Percentiles rank a stretch among this genome's conserved stretches.
These are phyloP conservation scores for Cryptus armator DNA, from an alignment of 2,888 invertebrate species.

Conservation along the genomic window DNA sequence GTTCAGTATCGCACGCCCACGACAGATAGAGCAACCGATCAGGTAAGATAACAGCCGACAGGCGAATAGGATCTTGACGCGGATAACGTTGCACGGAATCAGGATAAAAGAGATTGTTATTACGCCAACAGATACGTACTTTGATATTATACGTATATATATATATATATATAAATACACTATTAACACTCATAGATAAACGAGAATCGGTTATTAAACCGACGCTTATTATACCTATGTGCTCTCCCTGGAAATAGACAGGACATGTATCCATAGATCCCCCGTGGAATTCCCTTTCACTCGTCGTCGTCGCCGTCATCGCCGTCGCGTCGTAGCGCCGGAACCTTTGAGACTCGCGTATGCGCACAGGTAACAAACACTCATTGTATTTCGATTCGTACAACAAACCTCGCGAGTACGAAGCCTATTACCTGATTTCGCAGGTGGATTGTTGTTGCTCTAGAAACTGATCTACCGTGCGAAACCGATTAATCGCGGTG, in stretches of 20 bases:
- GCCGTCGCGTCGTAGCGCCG: slow-evolving; percentile 56
- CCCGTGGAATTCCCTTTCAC: slow-evolving; percentile 71
- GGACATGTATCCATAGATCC: slow-evolving; percentile 52
- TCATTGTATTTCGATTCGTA: slow-evolving; percentile 47
- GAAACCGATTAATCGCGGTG: slow-evolving; percentile 67
- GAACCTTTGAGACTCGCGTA: slow-evolving; percentile 49
- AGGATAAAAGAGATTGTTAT: slow-evolving; percentile 73
- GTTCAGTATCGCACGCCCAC: not conserved
- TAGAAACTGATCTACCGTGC: slow-evolving; percentile 66
- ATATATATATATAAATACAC: not conserved
- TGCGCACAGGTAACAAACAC: slow-evolving; percentile 6
- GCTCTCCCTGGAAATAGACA: slow-evolving; percentile 53
- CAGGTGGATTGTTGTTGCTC: slow-evolving; percentile 67
- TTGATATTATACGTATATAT: slow-evolving; percentile 1
- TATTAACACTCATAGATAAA: not conserved
- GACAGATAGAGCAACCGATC: slow-evolving; percentile 49
- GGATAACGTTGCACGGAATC: slow-evolving; percentile 66
- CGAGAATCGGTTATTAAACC: slow-evolving; percentile 67
- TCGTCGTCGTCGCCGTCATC: slow-evolving; percentile 44
- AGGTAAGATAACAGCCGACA: slow-evolving; percentile 41
- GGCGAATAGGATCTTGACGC: slow-evolving; percentile 66
- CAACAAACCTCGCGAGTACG: slow-evolving; percentile 1
- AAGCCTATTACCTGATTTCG: slow-evolving; percentile 50
- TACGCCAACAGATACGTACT: slow-evolving; percentile 56
- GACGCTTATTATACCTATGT: slow-evolving; percentile 66